A percentile compares a stretch with the other conserved stretches of the same genome.
Conservation (phyloP, 2,113 vertebrate species). For the Steatornis caripensis region DNA sequence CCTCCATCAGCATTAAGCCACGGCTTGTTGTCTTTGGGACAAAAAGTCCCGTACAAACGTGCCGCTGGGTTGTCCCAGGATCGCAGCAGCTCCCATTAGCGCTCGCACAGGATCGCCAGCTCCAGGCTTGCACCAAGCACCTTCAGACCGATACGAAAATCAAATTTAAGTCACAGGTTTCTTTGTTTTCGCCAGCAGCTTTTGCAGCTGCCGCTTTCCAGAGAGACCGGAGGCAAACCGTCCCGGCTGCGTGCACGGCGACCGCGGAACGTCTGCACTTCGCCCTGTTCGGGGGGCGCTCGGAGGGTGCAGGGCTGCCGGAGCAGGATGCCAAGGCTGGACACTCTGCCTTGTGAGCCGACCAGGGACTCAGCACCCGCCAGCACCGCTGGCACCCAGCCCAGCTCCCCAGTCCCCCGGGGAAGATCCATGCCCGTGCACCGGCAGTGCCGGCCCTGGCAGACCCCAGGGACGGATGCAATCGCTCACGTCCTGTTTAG, state of each 20-base stretch:
- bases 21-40: neutral
- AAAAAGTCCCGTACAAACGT: neutral
- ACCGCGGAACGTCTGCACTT: fast-evolving
- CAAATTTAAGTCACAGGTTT: neutral
- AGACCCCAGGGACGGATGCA: neutral
- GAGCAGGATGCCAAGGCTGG: neutral
- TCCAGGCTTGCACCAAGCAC: neutral
- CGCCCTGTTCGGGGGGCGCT: neutral
- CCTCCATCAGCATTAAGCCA: fast-evolving
- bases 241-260: fast-evolving
- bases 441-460: neutral
- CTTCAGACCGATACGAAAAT: neutral
- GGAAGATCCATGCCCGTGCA: fast-evolving
- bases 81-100: neutral
- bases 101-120: neutral
- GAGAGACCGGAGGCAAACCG: neutral
- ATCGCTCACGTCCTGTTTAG: neutral
- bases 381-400: neutral
- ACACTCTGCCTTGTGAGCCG: neutral
- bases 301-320: fast-evolving
- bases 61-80: neutral
- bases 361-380: neutral
- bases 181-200: neutral
- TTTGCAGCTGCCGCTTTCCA: neutral
- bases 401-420: fast-evolving